Percentiles rank a stretch among this genome's conserved stretches.
Conservation (phyloP, 2,888 invertebrate species). For the Apeira syringaria region DNA sequence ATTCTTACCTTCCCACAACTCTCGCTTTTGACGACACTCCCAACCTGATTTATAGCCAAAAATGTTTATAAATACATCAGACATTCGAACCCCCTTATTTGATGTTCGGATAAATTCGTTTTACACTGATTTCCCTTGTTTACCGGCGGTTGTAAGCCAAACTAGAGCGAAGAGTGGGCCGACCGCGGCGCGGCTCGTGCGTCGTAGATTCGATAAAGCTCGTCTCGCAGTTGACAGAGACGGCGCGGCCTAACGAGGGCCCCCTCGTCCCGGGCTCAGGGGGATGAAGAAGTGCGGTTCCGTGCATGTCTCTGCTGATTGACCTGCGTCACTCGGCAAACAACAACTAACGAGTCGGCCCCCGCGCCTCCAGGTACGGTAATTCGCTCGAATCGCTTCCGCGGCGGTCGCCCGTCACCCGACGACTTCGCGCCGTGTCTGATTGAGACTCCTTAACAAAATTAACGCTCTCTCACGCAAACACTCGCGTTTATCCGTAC, state of each 20-base stretch:
- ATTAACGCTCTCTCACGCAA: constrained; percentile 78
- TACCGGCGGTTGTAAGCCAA: constrained; percentile 75
- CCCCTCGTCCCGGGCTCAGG: constrained; percentile 44
- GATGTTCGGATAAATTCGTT: constrained; percentile 70
- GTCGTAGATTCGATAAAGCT: constrained; percentile 83
- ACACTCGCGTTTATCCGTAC: constrained; percentile 68
- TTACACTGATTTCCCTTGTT: constrained; percentile 79
- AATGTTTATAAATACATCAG: constrained; percentile 33
- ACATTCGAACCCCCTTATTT: constrained; percentile 51
- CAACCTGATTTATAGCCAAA: constrained; percentile 25
- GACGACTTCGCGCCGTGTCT: constrained; percentile 68
- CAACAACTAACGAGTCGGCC: constrained; percentile 83
- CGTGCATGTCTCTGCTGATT: constrained; percentile 84
- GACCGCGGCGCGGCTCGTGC: constrained; percentile 78
- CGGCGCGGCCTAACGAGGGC: constrained; percentile 76
- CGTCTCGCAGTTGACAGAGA: constrained; percentile 81
- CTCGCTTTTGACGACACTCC: constrained; percentile 24
- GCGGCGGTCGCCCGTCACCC: constrained; percentile 54
- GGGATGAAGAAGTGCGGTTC: constrained; percentile 82
- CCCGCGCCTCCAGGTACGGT: constrained; percentile 77
- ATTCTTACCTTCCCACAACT: constrained; percentile 22
- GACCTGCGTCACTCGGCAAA: constrained; percentile 84
- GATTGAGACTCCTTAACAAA: constrained; percentile 82
- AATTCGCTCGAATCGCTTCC: constrained; percentile 74
- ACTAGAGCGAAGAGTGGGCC: constrained; percentile 76